phyloP scores from a whole-genome alignment of 2,888 invertebrate genomes.

The Cephalotes varians region DNA sequence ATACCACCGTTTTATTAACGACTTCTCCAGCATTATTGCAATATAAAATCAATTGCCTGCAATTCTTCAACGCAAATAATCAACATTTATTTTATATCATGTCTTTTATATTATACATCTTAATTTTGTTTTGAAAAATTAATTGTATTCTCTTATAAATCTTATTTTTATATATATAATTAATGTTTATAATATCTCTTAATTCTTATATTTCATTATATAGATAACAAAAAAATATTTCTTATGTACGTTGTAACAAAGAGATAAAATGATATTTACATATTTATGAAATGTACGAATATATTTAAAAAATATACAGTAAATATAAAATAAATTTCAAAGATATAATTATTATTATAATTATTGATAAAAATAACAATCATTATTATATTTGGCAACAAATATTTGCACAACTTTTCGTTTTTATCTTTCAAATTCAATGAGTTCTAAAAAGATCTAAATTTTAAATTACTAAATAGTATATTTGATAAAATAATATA shows the following conservation, averaged over 20 bases:
- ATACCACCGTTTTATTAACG: conserved; percentile 66
- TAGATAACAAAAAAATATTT: not conserved
- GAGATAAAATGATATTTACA: not conserved
- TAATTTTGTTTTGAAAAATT: not conserved
- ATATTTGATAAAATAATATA: not conserved
- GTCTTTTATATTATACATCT: not conserved
- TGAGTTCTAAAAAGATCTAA: not conserved
- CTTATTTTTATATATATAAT: not conserved
- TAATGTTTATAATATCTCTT: not conserved
- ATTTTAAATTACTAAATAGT: not conserved
- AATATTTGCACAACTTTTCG: not conserved
- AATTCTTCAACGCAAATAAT: not conserved
- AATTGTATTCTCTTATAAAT: not conserved
- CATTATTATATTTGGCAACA: not conserved
- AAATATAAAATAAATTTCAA: not conserved
- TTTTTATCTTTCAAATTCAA: not conserved
- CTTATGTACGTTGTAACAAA: not conserved
- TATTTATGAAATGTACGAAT: not conserved
- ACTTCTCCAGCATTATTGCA: not conserved
- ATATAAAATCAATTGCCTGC: not conserved
- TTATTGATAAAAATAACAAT: not conserved
- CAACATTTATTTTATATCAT: not conserved
- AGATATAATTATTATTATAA: not conserved
- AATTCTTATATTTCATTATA: not conserved
- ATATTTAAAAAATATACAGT: not conserved